phyloP scores from a whole-genome alignment of 1,140 invertebrate species.

The Neodiprion pinetum region DNA sequence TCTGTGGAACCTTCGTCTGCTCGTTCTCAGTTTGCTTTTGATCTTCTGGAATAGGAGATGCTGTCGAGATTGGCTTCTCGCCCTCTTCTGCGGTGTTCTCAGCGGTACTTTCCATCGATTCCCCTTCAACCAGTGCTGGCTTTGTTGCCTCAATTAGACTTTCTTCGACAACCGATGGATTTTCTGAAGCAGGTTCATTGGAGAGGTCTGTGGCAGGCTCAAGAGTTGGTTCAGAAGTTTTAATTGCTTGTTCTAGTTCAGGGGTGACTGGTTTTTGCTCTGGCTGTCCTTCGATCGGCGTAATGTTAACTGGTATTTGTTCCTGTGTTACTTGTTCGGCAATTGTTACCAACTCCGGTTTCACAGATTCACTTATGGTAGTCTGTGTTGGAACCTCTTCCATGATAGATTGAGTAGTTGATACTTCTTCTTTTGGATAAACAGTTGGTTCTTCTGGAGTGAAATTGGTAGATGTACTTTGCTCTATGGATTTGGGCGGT shows the following conservation, averaged over 20 bases:
- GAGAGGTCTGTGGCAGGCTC: conserved; percentile 34
- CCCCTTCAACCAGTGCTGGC: neutral
- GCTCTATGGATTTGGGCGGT: neutral
- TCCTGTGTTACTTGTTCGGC: conserved; percentile 32
- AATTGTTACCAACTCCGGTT: neutral
- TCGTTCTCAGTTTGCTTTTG: neutral
- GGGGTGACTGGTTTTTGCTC: conserved; percentile 15
- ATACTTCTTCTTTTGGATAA: neutral
- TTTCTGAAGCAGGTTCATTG: neutral
- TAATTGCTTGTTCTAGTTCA: conserved; percentile 30
- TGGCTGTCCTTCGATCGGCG: conserved; percentile 19
- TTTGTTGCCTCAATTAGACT: conserved; percentile 8
- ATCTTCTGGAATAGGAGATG: neutral
- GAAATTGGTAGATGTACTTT: neutral
- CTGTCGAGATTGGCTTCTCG: neutral
- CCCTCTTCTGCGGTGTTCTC: neutral
- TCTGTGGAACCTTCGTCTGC: neutral
- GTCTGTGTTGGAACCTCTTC: neutral
- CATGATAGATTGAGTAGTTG: neutral
- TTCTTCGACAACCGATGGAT: conserved; percentile 30
- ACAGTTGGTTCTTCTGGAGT: conserved; percentile 3
- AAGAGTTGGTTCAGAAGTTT: conserved; percentile 45
- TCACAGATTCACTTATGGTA: neutral
- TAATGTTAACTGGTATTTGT: conserved; percentile 24
- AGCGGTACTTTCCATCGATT: no score